A percentile compares a stretch with the other conserved stretches of the same genome.
Conservation (phyloP, 1,140 invertebrate species). For the Calycopis cecrops region DNA sequence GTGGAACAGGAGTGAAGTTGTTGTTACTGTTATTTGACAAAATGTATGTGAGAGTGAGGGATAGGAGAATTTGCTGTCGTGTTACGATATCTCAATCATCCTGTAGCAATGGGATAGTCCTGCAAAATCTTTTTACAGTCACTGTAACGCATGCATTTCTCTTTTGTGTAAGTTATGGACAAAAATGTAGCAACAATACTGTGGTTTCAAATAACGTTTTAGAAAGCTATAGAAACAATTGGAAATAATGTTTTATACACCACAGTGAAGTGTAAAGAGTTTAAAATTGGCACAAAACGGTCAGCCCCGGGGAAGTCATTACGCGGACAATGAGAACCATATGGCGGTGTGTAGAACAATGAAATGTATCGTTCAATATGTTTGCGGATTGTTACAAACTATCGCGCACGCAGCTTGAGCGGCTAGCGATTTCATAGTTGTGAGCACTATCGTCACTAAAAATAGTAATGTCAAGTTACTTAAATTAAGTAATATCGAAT, state of each 20-base stretch:
- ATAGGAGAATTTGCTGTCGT: too few species aligned
- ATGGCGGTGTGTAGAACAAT: slow-evolving; percentile 43
- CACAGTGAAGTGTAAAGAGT: neutral
- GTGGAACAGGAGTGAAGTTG: too few species aligned
- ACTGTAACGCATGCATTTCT: neutral
- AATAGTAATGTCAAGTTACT: too few species aligned
- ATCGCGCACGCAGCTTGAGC: neutral
- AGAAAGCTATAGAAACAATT: slow-evolving; percentile 1
- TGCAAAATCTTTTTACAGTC: neutral
- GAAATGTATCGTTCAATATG: slow-evolving; percentile 44
- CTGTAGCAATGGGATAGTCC: too few species aligned
- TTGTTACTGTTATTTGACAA: too few species aligned
- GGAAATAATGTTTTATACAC: slow-evolving; percentile 1
- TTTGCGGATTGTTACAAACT: slow-evolving; percentile 34
- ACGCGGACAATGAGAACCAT: slow-evolving; percentile 44
- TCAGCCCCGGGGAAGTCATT: slow-evolving; percentile 39
- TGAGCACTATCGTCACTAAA: too few species aligned
- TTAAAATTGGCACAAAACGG: slow-evolving; percentile 24
- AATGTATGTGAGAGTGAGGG: too few species aligned
- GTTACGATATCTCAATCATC: too few species aligned
- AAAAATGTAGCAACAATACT: too few species aligned
- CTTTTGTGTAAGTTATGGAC: neutral
- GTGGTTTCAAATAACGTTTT: neutral
- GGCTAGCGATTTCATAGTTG: neutral
- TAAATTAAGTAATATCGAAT: too few species aligned